phyloP scores from a whole-genome alignment of 2,113 vertebrate species.

The Pimephales promelas region DNA sequence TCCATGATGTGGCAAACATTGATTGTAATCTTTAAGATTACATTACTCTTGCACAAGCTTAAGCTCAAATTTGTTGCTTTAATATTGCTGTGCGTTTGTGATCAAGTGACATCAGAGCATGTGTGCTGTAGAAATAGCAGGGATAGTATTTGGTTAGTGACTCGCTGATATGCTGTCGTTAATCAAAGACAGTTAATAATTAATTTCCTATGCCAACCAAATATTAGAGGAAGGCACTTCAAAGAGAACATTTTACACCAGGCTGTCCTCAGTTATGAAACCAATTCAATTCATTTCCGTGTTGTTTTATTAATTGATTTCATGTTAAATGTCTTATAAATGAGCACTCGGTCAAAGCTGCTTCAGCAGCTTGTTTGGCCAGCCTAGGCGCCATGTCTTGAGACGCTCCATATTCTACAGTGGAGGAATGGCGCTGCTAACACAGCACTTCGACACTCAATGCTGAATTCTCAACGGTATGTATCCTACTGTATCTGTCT shows the following conservation, averaged over 20 bases:
- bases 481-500: not conserved
- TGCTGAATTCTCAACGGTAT: not conserved
- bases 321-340: slow-evolving; percentile 4
- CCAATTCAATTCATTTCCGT: not conserved
- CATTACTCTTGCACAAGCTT: not conserved
- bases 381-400: slow-evolving; percentile 52
- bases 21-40: not conserved
- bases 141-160: slow-evolving; percentile 5
- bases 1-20: slow-evolving; percentile 9
- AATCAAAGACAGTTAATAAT: not conserved
- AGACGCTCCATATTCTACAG: not conserved
- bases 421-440: slow-evolving; percentile 26
- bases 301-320: slow-evolving; percentile 17
- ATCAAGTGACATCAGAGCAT: not conserved
- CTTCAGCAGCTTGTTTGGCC: slow-evolving; percentile 52
- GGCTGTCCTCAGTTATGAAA: not conserved
- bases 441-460: slow-evolving; percentile 8
- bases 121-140: not conserved
- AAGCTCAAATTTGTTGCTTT: not conserved
- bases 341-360: slow-evolving; percentile 66
- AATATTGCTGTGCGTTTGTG: not conserved
- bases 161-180: not conserved
- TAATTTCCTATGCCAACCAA: not conserved
- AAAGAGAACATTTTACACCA: slow-evolving; percentile 9
- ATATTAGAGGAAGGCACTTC: not conserved